These are phyloP conservation scores for Hedychridium roseum DNA, from an alignment of 2,888 invertebrate genomes.

Conservation along the genomic window DNA sequence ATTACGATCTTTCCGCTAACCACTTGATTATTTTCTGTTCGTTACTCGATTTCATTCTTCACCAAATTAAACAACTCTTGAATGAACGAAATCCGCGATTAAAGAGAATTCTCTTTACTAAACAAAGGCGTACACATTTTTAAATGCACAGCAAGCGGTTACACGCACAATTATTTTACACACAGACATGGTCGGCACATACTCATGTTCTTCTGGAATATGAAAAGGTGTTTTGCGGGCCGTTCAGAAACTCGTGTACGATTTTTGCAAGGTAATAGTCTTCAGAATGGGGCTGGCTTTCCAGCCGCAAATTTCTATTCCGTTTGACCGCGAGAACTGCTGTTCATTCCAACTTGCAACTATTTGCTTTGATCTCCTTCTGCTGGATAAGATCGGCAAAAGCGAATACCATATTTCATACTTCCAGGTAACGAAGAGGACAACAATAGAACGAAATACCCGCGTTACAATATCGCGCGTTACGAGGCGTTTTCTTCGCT, in stretches of 20 bases:
- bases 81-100: too few species aligned
- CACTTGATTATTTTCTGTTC: too few species aligned
- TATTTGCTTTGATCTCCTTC: conserved; percentile 39
- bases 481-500: too few species aligned
- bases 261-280: conserved; percentile 58
- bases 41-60: too few species aligned
- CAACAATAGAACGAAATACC: background rate
- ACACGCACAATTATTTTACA: too few species aligned
- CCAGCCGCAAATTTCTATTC: conserved; percentile 50
- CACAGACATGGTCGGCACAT: conserved; percentile 15
- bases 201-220: conserved; percentile 6
- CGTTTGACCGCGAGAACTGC: conserved; percentile 56
- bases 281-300: conserved; percentile 51
- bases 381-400: conserved; percentile 20
- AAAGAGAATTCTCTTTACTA: too few species aligned
- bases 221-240: conserved; percentile 23
- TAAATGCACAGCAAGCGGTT: too few species aligned
- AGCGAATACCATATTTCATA: conserved; percentile 29
- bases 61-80: too few species aligned
- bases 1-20: too few species aligned
- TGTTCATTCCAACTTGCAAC: conserved; percentile 60
- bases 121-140: too few species aligned
- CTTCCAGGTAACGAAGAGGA: conserved; percentile 22
- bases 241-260: conserved; percentile 40
- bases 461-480: too few species aligned